These are phyloP conservation scores for Tiliqua scincoides DNA, from an alignment of 2,113 vertebrate species.

Conservation along the genomic window DNA sequence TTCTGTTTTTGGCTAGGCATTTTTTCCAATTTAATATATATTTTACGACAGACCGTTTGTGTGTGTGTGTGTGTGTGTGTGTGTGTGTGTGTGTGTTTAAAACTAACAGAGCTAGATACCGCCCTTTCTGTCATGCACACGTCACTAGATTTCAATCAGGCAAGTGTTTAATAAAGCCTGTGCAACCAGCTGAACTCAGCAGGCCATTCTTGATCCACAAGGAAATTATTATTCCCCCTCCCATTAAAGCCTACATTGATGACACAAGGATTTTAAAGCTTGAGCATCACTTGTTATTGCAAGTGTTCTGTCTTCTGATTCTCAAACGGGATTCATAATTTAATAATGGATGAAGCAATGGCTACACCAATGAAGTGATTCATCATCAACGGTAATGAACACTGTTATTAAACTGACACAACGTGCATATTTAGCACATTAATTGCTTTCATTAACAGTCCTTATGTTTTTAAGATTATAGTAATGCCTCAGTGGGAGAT, in stretches of 20 bases:
- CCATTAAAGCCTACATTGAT: neutral
- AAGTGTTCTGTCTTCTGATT: neutral
- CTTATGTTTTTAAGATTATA: neutral
- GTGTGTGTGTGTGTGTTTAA: too few species aligned
- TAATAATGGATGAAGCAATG: fast-evolving
- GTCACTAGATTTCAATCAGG: neutral
- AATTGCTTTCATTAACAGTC: neutral
- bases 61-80: too few species aligned
- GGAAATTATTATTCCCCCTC: conserved; percentile 19
- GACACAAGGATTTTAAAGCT: neutral
- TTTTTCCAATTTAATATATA: neutral
- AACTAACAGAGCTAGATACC: neutral
- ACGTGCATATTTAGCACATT: neutral
- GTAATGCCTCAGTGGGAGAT: neutral
- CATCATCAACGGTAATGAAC: neutral
- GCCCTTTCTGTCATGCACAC: neutral
- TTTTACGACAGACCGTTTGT: too few species aligned
- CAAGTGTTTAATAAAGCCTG: neutral
- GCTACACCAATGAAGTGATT: neutral
- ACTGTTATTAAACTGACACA: neutral
- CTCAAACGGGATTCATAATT: fast-evolving
- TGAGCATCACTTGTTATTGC: neutral
- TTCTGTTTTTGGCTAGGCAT: neutral
- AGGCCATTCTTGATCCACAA: neutral
- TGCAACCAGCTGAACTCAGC: neutral